Conservation (phyloP, 1,140 invertebrate genomes). For the Leptoteleia sp. region DNA sequence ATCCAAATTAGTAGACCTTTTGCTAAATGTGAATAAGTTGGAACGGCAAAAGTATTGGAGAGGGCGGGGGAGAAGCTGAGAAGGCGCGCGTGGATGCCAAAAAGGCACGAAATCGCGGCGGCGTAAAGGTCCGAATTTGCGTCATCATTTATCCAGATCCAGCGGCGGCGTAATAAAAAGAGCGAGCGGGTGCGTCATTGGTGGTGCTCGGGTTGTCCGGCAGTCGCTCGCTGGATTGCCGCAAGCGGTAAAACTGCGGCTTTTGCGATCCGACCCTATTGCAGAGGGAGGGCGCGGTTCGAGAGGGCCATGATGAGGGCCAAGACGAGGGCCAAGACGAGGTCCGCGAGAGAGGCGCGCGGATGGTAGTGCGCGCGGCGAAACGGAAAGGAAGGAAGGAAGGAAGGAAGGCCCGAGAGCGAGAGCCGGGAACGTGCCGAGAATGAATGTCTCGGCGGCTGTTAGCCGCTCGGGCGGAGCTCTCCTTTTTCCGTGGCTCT, state of each 20-base stretch:
- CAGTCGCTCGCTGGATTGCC: conserved; percentile 7
- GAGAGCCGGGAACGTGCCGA: conserved; percentile 73
- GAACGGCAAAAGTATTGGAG: too few relatives aligned
- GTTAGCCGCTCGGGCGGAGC: conserved; percentile 70
- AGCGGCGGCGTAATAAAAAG: conserved; percentile 42
- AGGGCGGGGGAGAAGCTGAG: too few relatives aligned
- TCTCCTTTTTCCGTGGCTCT: conserved; percentile 49
- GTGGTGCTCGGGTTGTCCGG: conserved; percentile 43
- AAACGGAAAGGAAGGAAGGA: conserved; percentile 64
- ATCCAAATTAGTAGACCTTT: too few relatives aligned
- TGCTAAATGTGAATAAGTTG: too few relatives aligned
- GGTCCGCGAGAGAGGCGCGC: too few relatives aligned
- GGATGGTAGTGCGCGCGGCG: conserved; percentile 43
- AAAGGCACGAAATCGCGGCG: conserved; percentile 33
- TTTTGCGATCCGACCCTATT: conserved; percentile 14
- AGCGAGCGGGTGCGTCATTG: conserved; percentile 45
- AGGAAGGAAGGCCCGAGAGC: conserved; percentile 44
- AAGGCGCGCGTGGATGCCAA: conserved; percentile 6
- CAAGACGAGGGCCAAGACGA: conserved; percentile 44
- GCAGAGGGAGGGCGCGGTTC: neutral
- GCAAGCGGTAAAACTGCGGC: conserved; percentile 36
- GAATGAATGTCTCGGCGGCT: conserved; percentile 72
- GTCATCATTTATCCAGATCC: conserved; percentile 37
- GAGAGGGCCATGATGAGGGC: neutral
- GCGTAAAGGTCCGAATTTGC: conserved; percentile 16